Conservation (phyloP, 1,140 invertebrate species). For the Leptonema lineaticorne region DNA sequence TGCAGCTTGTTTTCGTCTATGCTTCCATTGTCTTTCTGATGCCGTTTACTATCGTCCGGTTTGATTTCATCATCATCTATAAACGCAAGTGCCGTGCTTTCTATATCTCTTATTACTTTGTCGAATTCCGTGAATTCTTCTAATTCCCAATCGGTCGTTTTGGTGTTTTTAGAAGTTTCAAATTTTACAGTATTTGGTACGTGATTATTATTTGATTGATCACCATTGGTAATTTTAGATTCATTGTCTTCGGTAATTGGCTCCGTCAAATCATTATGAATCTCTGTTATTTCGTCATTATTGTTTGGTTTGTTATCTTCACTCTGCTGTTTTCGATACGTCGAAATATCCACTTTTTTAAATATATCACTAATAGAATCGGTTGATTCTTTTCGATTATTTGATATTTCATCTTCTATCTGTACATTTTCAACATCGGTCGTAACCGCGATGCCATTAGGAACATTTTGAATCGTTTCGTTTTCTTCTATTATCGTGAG, state of each 20-base stretch:
- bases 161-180: not conserved
- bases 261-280: not conserved
- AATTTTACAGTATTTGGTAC: not conserved
- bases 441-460: too few species aligned
- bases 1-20: slow-evolving; percentile 35
- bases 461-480: not conserved
- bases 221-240: not conserved
- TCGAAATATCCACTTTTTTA: slow-evolving; percentile 32
- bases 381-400: not conserved
- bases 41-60: not conserved
- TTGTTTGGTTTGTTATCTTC: not conserved
- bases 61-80: slow-evolving; percentile 22
- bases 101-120: slow-evolving; percentile 50
- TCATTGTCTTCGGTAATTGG: not conserved
- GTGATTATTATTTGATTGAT: not conserved
- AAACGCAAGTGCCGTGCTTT: slow-evolving; percentile 36
- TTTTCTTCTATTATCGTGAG: not conserved
- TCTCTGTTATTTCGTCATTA: not conserved
- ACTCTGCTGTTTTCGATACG: slow-evolving; percentile 34
- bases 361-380: slow-evolving; percentile 24
- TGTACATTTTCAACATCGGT: not conserved
- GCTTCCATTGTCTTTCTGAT: slow-evolving; percentile 11
- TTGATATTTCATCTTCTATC: not conserved
- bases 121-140: slow-evolving; percentile 54
- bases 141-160: slow-evolving; percentile 18